Evolutionary conservation across 2,113 vertebrate genomes (phyloP).

Genomic region (Channa maculata): DNA sequence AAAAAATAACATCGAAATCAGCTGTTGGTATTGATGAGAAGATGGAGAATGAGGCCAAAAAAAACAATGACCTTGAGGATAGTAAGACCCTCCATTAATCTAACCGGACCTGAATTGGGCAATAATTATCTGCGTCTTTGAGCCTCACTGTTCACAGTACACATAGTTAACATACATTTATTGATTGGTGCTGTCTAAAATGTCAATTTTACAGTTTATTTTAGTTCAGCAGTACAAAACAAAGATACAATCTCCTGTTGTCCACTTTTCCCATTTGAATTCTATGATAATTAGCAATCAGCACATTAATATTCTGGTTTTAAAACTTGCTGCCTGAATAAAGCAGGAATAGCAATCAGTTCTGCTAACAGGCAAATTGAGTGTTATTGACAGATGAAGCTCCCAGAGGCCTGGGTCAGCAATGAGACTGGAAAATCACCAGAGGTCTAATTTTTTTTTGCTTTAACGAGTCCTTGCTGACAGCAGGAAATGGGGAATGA

Average conservation of each 20-base stretch:
- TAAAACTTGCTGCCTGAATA: neutral
- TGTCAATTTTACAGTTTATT: neutral
- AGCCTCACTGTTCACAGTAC: too few species aligned
- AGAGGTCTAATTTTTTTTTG: slow-evolving; percentile 4
- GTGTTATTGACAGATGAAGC: slow-evolving; percentile 28
- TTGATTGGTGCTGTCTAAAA: neutral
- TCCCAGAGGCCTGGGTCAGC: slow-evolving; percentile 10
- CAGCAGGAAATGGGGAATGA: slow-evolving; percentile 42
- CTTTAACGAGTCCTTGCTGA: slow-evolving; percentile 38
- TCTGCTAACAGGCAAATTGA: slow-evolving; percentile 7
- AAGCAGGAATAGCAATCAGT: neutral
- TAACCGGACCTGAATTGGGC: too few species aligned
- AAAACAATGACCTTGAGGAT: too few species aligned
- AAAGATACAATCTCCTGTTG: neutral
- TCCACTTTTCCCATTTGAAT: neutral
- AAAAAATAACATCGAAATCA: too few species aligned
- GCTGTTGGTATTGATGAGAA: too few species aligned
- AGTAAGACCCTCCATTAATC: too few species aligned
- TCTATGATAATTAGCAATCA: neutral
- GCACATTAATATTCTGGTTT: neutral
- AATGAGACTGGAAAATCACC: slow-evolving; percentile 4
- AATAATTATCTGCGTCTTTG: too few species aligned
- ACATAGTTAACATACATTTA: neutral
- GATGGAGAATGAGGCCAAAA: too few species aligned
- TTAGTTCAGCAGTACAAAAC: neutral